These are phyloP conservation scores for Limnephilus auricula DNA, from an alignment of 2,888 invertebrate genomes.

Conservation along the genomic window DNA sequence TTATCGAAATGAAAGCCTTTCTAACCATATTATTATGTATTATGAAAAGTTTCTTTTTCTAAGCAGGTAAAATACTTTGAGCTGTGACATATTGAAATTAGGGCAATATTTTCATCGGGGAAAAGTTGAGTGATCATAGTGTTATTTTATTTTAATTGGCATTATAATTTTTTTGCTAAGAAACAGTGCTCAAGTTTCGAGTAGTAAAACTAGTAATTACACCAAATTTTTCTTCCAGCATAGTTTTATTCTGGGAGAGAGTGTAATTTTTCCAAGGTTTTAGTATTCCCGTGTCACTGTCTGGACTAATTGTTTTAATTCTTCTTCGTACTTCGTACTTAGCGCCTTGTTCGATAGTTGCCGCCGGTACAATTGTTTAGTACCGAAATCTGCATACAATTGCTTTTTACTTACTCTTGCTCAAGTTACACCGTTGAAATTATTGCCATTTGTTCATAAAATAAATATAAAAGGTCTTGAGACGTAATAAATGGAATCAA, in stretches of 20 bases:
- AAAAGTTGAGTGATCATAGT: no score
- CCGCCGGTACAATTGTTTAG: not conserved
- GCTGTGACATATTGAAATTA: not conserved
- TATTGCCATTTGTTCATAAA: not conserved
- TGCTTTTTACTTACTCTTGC: not conserved
- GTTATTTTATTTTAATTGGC: no score
- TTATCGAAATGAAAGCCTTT: no score
- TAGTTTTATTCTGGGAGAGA: not conserved
- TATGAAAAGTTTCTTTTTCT: not conserved
- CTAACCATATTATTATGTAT: not conserved
- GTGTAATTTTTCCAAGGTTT: not conserved
- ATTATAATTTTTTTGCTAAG: no score
- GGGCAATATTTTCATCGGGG: not conserved
- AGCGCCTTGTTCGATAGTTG: not conserved
- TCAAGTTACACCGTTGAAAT: not conserved
- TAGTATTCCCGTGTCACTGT: not conserved
- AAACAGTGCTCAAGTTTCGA: not conserved
- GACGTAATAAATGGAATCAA: not conserved
- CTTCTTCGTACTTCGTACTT: not conserved
- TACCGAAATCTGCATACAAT: conserved; percentile 22
- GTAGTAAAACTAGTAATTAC: not conserved
- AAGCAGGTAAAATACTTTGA: not conserved
- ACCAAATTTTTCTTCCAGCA: not conserved
- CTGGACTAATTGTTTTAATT: not conserved
- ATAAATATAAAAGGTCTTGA: not conserved